Evolutionary conservation across 1,140 invertebrate genomes (phyloP).

Genomic region (Macrobrachium nipponense): DNA sequence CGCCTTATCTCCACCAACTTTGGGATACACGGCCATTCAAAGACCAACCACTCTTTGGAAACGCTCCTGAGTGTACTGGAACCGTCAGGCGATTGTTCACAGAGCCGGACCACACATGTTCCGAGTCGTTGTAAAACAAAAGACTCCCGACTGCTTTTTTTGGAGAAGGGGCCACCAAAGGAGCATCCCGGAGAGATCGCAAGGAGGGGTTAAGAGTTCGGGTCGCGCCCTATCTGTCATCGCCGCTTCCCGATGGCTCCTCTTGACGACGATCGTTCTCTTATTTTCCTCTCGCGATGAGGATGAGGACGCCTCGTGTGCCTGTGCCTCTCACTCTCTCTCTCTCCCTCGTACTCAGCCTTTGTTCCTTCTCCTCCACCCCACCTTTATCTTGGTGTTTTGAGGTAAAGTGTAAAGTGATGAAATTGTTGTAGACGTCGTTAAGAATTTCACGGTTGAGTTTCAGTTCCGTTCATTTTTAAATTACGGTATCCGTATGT

Average conservation of each 20-base stretch:
- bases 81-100: conserved; percentile 29
- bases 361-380: not conserved
- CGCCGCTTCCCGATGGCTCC: not conserved
- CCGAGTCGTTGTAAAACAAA: conserved; percentile 43
- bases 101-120: conserved; percentile 35
- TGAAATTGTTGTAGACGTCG: no score
- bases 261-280: not conserved
- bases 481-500: no score
- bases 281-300: not conserved
- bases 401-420: no score
- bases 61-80: conserved; percentile 41
- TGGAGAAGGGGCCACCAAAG: conserved; percentile 14
- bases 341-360: not conserved
- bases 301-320: no score
- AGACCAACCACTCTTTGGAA: not conserved
- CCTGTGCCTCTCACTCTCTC: not conserved
- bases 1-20: conserved; percentile 7
- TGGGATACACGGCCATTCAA: not conserved
- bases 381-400: no score
- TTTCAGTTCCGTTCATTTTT: no score
- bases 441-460: no score
- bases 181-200: conserved; percentile 31
- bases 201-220: conserved; percentile 15
- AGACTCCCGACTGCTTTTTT: conserved; percentile 6
- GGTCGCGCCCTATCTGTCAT: conserved; percentile 27